Evolutionary conservation across 2,888 invertebrate genomes (phyloP), one percentile per base, ranked within the genome.

Genomic region (Caenorhabditis sulstoni): DNA sequence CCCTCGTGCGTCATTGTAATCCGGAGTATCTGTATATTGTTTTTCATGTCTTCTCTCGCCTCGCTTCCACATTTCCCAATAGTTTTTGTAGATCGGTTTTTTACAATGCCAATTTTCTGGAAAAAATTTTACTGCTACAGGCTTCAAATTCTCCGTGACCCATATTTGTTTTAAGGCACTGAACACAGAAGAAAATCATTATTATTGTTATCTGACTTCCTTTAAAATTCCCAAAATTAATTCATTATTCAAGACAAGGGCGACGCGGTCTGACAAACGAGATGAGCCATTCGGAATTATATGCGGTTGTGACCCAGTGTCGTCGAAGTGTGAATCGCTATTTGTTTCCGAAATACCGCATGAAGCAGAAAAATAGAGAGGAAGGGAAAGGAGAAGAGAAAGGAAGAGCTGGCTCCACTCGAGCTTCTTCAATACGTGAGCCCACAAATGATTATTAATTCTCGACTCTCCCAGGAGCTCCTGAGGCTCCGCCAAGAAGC

Each of bases 231-330:
- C 12, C 61, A 62, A n/a, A 67, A 75, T 67, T 67, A 66, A 77
- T 77, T 53, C 61, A 77, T 58, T 71, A 71, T 77, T 77, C 77
- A 77, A 71, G 77, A 77, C 75, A 62, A 75, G 61, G 47, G 45
- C 52, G 44, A 64, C 61, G 61, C 37, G 47, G 61, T 65, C 65
- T 61, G 8, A 37, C 44, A 45, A 37, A 18, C 9, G 20, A 57
- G 57, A 53, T n/a, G 39, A 55, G 52, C 23, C 67, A 70, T 70
- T 59, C 71, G 45, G 57, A 71, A 71, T 71, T 64, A 55, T 62
- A 41, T n/a, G 70, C 70, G 29, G 29, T 29, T 29, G 4, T 29
- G 29, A 29, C 29, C 29, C 29, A 7, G 70, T 59, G 55, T 47
- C 70, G 59, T 45, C 61, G 68, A 59, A 61, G 64, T 64, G 64